phyloP scores from a whole-genome alignment of 2,888 invertebrate species.

The Melitaea athalia region DNA sequence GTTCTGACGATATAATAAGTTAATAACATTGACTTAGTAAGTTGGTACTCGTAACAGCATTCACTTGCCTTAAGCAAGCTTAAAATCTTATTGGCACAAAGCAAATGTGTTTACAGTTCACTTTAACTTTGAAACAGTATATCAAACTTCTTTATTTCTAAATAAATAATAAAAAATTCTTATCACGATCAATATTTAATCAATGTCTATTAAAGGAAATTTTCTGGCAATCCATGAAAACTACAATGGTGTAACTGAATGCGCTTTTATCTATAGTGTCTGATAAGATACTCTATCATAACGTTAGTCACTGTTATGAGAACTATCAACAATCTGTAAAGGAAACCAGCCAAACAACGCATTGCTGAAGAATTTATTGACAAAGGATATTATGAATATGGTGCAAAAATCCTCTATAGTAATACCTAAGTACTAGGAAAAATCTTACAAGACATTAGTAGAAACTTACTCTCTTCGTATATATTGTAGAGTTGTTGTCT shows the following conservation, averaged over 20 bases:
- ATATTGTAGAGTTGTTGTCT: too few species aligned
- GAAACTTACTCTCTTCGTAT: too few species aligned
- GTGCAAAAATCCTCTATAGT: neutral
- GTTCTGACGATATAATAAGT: too few species aligned
- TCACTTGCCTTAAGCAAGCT: too few species aligned
- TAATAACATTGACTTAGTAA: too few species aligned
- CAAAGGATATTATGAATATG: slow-evolving; percentile 6
- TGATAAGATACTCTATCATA: slow-evolving; percentile 45
- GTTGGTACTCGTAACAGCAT: too few species aligned
- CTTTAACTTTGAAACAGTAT: too few species aligned
- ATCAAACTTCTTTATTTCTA: too few species aligned
- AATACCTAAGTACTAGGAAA: neutral
- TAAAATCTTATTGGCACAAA: too few species aligned
- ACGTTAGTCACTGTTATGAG: slow-evolving; percentile 38
- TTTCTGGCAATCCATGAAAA: slow-evolving; percentile 12
- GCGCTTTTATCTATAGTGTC: slow-evolving; percentile 48
- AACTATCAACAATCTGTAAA: slow-evolving; percentile 29
- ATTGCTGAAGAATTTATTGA: slow-evolving; percentile 21
- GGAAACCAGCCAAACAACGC: slow-evolving; percentile 15
- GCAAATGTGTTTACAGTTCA: too few species aligned
- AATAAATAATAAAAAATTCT: too few species aligned
- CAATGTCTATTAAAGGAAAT: slow-evolving; percentile 10
- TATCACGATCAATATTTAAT: neutral
- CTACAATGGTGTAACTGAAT: slow-evolving; percentile 41
- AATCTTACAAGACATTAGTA: too few species aligned